Base-by-base conservation (phyloP, 2,113 vertebrate species). In the Sylvietta virens region DNA sequence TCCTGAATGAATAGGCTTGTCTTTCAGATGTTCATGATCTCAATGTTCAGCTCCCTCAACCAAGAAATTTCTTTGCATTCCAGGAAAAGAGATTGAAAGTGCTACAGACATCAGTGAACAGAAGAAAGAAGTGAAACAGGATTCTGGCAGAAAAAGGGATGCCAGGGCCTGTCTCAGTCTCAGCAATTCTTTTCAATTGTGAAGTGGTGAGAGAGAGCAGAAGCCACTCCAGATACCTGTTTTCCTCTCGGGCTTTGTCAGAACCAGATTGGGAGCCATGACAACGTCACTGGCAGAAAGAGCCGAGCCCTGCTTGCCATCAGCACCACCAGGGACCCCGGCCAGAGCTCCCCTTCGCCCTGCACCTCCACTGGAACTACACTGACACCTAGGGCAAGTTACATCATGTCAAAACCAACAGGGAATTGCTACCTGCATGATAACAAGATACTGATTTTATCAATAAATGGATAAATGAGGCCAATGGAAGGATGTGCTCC, bases 401-500 rank as follows among this genome's bases (percentile, higher is more conserved):
- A 72, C 6, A 35, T 10, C 24, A 3, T 7, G 26, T 21, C 58
- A 64, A 88, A 65, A 73, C 1, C 20, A 61, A 22, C 27, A 86
- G 67, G 45, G 37, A 73, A 26, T 13, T 80, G 14, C 42, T 2
- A 1, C 28, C 15, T 71, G 82, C 30, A 16, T 33, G 47, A 37
- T 15, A 70, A 48, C 24, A 54, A 71, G 83, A 30, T 39, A 33
- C 10, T 65, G 26, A 61, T 73, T 85, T 81, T 48, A 37, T 48
- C 64, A 71, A 7, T 40, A 64, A 71, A 78, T 62, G 30, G 20
- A 47, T 53, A 51, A 71, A n/a, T 56, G 7, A 76, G 22, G 31
- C 17, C 10, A 40, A 19, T 0, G 2, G 56, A 45, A 73, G 35
- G n/a, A 51, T 0, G 0, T n/a, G 33, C 21, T 42, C 57, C 40